These are phyloP conservation scores for Scaptodrosophila lebanonensis DNA, from an alignment of 1,140 invertebrate genomes.

Conservation along the genomic window DNA sequence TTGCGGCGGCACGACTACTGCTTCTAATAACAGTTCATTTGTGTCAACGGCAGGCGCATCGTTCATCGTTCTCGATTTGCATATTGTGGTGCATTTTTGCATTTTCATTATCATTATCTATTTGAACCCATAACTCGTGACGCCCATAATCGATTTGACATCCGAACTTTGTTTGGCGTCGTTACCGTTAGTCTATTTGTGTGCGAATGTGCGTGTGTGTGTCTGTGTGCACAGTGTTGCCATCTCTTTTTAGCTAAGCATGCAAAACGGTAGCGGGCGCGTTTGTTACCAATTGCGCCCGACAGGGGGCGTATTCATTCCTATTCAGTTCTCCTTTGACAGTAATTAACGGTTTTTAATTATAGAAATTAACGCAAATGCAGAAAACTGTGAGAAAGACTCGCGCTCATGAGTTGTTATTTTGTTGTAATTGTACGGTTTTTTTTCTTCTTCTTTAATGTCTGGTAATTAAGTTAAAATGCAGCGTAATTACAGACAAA, in stretches of 20 bases:
- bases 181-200: too few species aligned
- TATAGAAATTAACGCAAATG: slow-evolving; percentile 61
- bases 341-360: slow-evolving; percentile 70
- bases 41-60: slow-evolving; percentile 33
- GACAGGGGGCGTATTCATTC: slow-evolving; percentile 20
- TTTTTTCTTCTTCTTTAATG: slow-evolving; percentile 34
- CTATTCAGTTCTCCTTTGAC: slow-evolving; percentile 23
- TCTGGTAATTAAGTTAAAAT: slow-evolving; percentile 64
- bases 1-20: slow-evolving; percentile 18
- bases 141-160: slow-evolving; percentile 51
- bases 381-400: slow-evolving; percentile 52
- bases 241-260: background rate
- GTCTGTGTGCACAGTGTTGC: too few species aligned
- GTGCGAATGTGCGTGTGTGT: too few species aligned
- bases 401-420: slow-evolving; percentile 7
- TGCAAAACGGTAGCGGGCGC: background rate
- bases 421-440: slow-evolving; percentile 21
- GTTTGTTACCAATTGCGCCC: slow-evolving; percentile 9
- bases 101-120: slow-evolving; percentile 25
- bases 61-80: slow-evolving; percentile 11
- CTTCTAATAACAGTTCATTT: slow-evolving; percentile 64
- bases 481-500: slow-evolving; percentile 69
- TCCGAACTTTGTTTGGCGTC: slow-evolving; percentile 36
- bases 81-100: slow-evolving; percentile 19
- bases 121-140: slow-evolving; percentile 15